Conservation (phyloP, 2,113 vertebrate genomes). For the Amblyopsis rosae region DNA sequence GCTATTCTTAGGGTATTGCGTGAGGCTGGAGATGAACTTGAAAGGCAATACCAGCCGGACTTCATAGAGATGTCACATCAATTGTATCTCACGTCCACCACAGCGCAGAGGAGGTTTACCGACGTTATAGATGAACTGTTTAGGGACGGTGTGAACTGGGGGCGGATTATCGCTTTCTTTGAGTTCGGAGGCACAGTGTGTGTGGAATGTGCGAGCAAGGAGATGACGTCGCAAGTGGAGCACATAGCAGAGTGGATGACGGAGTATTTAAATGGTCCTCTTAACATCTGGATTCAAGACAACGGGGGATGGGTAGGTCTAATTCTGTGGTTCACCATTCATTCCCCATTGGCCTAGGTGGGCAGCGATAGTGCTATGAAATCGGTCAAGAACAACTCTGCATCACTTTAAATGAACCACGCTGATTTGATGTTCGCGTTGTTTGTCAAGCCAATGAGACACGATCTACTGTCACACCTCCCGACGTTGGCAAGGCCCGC, state of each 20-base stretch:
- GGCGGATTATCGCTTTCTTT: slow-evolving; percentile 96
- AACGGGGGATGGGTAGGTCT: slow-evolving; percentile 97
- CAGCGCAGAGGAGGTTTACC: slow-evolving; percentile 86
- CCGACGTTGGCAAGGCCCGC: slow-evolving; percentile 45
- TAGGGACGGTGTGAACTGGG: slow-evolving; percentile 97
- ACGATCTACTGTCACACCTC: slow-evolving; percentile 71
- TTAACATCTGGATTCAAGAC: slow-evolving; percentile 95
- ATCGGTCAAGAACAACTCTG: slow-evolving; percentile 23
- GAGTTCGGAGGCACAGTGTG: slow-evolving; percentile 96
- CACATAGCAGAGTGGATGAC: slow-evolving; percentile 95
- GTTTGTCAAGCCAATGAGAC: slow-evolving; percentile 66
- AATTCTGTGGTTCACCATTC: slow-evolving; percentile 36
- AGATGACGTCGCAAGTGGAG: slow-evolving; percentile 90
- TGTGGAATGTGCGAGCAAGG: slow-evolving; percentile 90
- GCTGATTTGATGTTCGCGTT: slow-evolving; percentile 47
- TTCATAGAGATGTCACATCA: slow-evolving; percentile 93
- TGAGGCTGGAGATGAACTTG: slow-evolving; percentile 91
- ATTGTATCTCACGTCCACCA: slow-evolving; percentile 87
- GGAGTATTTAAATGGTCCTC: slow-evolving; percentile 93
- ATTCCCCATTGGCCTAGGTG: slow-evolving; percentile 21
- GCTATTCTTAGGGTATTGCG: slow-evolving; percentile 86
- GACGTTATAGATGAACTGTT: slow-evolving; percentile 97
- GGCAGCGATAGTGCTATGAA: slow-evolving; percentile 3
- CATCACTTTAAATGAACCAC: neutral
- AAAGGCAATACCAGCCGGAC: slow-evolving; percentile 89